Evolutionary conservation across 2,888 invertebrate genomes (phyloP), one percentile per base, ranked within the genome.

Genomic region (Diploptera punctata): DNA sequence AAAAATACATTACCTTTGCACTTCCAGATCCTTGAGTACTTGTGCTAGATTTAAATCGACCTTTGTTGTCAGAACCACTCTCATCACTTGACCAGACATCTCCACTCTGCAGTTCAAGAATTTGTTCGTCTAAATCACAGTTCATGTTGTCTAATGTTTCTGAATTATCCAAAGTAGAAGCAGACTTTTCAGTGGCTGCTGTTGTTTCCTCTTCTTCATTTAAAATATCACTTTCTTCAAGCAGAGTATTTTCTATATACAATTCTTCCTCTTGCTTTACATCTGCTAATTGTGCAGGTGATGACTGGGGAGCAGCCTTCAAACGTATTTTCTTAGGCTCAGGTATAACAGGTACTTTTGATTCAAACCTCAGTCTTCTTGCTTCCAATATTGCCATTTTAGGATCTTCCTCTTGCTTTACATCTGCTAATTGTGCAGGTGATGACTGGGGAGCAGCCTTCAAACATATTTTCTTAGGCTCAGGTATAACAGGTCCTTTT

Each of bases 381-480:
- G n/a, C n/a, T n/a, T n/a, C n/a, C n/a, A n/a, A n/a, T n/a, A n/a
- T n/a, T n/a, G n/a, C n/a, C n/a, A n/a, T n/a, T n/a, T n/a, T n/a
- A n/a, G n/a, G n/a, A n/a, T n/a, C n/a, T n/a, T n/a, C n/a, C n/a
- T n/a, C n/a, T n/a, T n/a, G n/a, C 52, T n/a, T 3, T 24, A 24
- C 52, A 18, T 49, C 49, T 18, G n/a, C 18, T 49, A 7, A 38
- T 13, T 38, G 7, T 49, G 49, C 4, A 21, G 49, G 3, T 21
- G 52, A n/a, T 7, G 33, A 33, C 5, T 5, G 33, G 5, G 5
- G 7, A 1, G 26, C 4, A 18, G 29, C 18, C 29, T 82, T 82
- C 47, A 87, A 82, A 49, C 85, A 81, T 67, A 87, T 87, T 74
- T 87, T 85, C 1, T 85, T 86, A 76, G 83, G 83, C 44, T 82